Conservation (phyloP, 1,140 invertebrate species). For the Druon quercuslanigerum region DNA sequence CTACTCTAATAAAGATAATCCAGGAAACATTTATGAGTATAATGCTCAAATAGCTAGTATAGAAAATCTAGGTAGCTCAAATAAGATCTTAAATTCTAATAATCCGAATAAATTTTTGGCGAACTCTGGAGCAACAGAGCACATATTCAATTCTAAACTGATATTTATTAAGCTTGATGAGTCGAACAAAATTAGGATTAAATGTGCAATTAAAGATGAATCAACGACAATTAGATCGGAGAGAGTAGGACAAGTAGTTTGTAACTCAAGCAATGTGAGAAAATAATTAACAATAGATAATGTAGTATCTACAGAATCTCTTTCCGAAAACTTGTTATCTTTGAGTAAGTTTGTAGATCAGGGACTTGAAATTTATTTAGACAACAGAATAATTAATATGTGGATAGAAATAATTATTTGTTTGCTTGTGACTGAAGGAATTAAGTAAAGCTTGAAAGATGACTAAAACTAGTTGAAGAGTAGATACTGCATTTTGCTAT, state of each 20-base stretch:
- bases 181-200: constrained; percentile 20
- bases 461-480: no score
- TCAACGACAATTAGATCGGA: constrained; percentile 28
- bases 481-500: no score
- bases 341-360: background rate
- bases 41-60: no score
- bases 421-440: background rate
- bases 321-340: background rate
- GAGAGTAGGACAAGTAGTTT: constrained; percentile 25
- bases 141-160: background rate
- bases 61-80: no score
- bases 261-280: background rate
- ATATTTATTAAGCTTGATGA: constrained; percentile 21
- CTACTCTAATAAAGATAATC: no score
- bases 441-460: no score
- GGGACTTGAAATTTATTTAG: background rate
- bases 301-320: background rate
- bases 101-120: background rate
- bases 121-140: constrained; percentile 17
- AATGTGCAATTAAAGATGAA: constrained; percentile 39
- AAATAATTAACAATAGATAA: background rate
- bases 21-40: no score
- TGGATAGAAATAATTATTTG: no score
- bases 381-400: background rate
- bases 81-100: no score